Conservation (phyloP, 2,113 vertebrate genomes). For the Dipodomys ordii region DNA sequence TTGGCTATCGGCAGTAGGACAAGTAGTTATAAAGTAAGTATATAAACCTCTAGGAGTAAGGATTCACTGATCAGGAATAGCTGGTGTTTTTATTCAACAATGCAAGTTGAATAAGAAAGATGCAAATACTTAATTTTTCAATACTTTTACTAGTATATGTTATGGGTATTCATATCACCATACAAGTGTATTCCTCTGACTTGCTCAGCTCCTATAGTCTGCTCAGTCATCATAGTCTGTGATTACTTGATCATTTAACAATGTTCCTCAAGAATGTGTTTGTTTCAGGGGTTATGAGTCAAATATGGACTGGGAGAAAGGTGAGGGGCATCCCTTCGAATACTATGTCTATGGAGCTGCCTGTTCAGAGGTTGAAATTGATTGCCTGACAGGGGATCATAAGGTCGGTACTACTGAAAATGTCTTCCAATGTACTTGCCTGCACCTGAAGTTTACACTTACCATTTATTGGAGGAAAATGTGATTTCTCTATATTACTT, state of each 20-base stretch:
- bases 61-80: background rate
- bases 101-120: background rate
- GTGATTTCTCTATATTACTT: background rate
- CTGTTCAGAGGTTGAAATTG: constrained; percentile 95
- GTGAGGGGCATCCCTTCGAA: constrained; percentile 89
- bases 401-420: constrained; percentile 86
- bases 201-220: background rate
- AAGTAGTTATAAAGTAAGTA: background rate
- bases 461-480: background rate
- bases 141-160: background rate
- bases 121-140: background rate
- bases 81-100: background rate
- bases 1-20: background rate
- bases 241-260: background rate
- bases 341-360: constrained; percentile 91
- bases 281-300: constrained; percentile 88
- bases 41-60: background rate
- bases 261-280: background rate
- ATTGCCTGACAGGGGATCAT: constrained; percentile 94
- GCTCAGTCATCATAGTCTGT: background rate
- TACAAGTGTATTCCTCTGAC: background rate
- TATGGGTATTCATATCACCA: background rate
- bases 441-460: background rate
- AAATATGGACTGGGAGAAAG: constrained; percentile 92
- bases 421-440: background rate